These are phyloP conservation scores for Typhlichthys eigenmanni DNA, from an alignment of 2,797 vertebrate genomes.

Conservation along the genomic window DNA sequence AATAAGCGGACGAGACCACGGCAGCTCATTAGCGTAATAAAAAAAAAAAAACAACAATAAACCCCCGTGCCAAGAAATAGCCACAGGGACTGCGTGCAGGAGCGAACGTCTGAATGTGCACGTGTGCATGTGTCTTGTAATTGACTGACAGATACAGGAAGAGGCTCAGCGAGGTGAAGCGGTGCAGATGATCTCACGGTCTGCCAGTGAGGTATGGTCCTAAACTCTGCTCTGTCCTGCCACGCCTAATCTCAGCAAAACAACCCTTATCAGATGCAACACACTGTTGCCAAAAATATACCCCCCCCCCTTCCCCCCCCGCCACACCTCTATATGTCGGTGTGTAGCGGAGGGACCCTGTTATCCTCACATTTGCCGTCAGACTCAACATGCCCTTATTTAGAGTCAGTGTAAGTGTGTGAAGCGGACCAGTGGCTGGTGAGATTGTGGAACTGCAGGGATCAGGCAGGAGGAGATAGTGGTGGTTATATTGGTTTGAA, in stretches of 20 bases:
- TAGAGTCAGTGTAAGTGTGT: conserved; percentile 44
- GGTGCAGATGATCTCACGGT: conserved; percentile 32
- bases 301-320: conserved; percentile 29
- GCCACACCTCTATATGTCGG: conserved; percentile 15
- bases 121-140: conserved; percentile 9
- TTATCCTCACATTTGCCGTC: conserved; percentile 36
- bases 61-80: conserved; percentile 19
- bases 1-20: conserved; percentile 24
- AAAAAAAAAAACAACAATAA: neutral
- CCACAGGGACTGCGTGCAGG: conserved; percentile 18
- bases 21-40: conserved; percentile 32
- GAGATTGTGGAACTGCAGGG: conserved; percentile 9
- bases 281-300: conserved; percentile 49
- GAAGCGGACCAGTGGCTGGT: conserved; percentile 32
- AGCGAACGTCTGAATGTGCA: conserved; percentile 12
- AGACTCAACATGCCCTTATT: conserved; percentile 78
- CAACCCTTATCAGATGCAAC: conserved; percentile 64
- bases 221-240: conserved; percentile 31
- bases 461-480: conserved; percentile 55
- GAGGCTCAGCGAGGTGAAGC: conserved; percentile 30
- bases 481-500: conserved; percentile 66
- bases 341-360: conserved; percentile 22
- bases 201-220: conserved; percentile 19
- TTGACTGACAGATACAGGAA: conserved; percentile 42
- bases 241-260: conserved; percentile 36